A percentile compares a stretch with the other conserved stretches of the same genome.
Conservation (phyloP, 2,888 invertebrate genomes). For the Julus scanicus region DNA sequence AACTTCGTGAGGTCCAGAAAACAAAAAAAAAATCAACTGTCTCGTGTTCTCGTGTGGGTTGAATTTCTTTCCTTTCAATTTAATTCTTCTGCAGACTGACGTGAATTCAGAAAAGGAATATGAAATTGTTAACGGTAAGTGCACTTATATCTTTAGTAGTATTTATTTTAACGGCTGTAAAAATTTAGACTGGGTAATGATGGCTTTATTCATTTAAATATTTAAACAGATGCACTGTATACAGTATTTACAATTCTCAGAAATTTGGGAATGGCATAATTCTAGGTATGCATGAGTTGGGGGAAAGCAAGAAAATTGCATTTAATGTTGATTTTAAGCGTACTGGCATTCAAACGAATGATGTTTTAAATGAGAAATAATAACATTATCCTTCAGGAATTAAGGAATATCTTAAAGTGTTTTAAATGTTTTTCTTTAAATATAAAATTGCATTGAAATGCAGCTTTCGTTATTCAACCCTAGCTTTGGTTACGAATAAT, state of each 20-base stretch:
- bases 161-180: neutral
- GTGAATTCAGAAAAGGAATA: slow-evolving; percentile 8
- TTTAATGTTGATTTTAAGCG: neutral
- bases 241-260: neutral
- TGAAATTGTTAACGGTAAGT: neutral
- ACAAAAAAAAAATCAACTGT: slow-evolving; percentile 29
- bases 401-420: no score
- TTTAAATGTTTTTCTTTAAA: no score
- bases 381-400: no score
- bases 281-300: neutral
- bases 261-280: neutral
- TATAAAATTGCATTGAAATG: no score
- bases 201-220: neutral
- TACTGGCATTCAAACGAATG: no score
- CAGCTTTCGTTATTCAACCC: no score
- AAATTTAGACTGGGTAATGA: neutral
- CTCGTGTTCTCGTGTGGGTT: neutral
- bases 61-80: neutral
- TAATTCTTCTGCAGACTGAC: neutral
- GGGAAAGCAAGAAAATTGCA: neutral
- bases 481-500: no score
- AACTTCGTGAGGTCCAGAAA: slow-evolving; percentile 30
- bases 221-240: neutral
- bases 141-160: neutral
- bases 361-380: no score